Base-by-base conservation (phyloP, 2,113 vertebrate genomes). In the Drymodes brunneopygia region DNA sequence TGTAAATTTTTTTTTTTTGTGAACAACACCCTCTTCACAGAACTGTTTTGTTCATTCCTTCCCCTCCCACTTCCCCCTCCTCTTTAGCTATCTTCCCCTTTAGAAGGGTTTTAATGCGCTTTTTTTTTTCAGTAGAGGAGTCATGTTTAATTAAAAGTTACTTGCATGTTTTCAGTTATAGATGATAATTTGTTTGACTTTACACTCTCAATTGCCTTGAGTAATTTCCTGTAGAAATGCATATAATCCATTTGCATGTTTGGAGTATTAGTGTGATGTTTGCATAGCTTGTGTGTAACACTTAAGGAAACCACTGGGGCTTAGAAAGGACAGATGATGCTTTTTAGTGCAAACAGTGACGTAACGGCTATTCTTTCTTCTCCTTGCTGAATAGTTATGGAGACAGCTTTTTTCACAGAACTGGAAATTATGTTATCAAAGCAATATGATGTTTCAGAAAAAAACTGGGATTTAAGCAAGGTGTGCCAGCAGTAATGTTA, bases 181-280 rank as follows among this genome's bases (percentile, higher is more conserved):
- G 69, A 94, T 96, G 95, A 90, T 98, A 96, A 96, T 96, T 96
- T 97, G 90, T 98, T 97, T 97, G 89, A 93, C 84, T 98, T 97
- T 92, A 92, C 88, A 91, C 95, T 97, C 82, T 94, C 94, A 97
- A 96, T 97, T 97, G 86, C 91, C 88, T 92, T 93, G 84, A 97
- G 90, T 96, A 91, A 91, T 96, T 97, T 97, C 94, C 93, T 95
- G 58, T 87, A 93, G 95, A 94, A 87, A 83, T 88, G 90, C 90
- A 58, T 86, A 83, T 87, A 94, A 94, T 94, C 89, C 75, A 57
- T 97, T 95, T 97, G 65, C 92, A 77, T 97, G 85, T 95, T 97
- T 88, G 81, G 58, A 94, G 92, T 95, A 86, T 89, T 83, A 83
- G 82, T 61, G 58, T 80, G 87, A 70, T 54, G 93, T 97, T 97